Evolutionary conservation across 2,797 vertebrate genomes (phyloP).

Genomic region (Saxicola maurus): DNA sequence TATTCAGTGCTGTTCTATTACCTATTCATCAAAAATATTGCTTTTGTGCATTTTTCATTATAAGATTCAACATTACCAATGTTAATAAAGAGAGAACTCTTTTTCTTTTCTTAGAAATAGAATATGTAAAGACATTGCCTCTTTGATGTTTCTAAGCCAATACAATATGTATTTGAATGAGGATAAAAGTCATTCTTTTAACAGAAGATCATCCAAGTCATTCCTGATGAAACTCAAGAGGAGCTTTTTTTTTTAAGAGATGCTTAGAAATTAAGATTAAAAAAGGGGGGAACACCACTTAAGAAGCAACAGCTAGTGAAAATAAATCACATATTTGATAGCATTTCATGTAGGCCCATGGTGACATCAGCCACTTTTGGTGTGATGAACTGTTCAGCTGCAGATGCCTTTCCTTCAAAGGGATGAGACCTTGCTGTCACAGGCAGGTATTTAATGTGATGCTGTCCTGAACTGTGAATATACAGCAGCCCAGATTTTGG

Average conservation of each 20-base stretch:
- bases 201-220: slow-evolving; percentile 51
- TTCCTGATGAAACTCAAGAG: slow-evolving; percentile 62
- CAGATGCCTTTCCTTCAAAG: background rate
- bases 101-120: slow-evolving; percentile 73
- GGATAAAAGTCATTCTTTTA: slow-evolving; percentile 73
- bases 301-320: background rate
- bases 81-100: slow-evolving; percentile 77
- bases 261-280: slow-evolving; percentile 33
- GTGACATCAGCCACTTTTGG: background rate
- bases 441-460: background rate
- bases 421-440: fast-evolving
- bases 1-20: slow-evolving; percentile 65
- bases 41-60: slow-evolving; percentile 82
- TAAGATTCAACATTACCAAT: slow-evolving; percentile 78
- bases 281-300: background rate
- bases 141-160: slow-evolving; percentile 79
- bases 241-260: background rate
- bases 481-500: background rate
- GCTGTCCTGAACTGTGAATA: background rate
- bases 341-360: background rate
- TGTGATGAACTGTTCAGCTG: background rate
- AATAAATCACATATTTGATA: background rate
- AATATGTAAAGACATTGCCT: slow-evolving; percentile 74
- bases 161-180: slow-evolving; percentile 78
- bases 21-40: slow-evolving; percentile 78